Base-by-base conservation (phyloP, 2,797 vertebrate species). In the Galaxias olidus region DNA sequence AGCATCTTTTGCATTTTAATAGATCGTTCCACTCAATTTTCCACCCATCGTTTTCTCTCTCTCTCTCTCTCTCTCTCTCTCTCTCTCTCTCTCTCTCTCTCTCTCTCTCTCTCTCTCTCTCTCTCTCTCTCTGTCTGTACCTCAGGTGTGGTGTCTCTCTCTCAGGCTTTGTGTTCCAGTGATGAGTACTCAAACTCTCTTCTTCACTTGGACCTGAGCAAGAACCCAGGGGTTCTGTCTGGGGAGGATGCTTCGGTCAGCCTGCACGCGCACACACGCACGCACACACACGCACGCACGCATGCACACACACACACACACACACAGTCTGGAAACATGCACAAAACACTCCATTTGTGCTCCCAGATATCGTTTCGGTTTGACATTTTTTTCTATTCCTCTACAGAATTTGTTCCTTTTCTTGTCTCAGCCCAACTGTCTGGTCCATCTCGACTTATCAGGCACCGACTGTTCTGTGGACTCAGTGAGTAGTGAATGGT, bases 141-240 rank as follows among this genome's bases (percentile, higher is more conserved):
- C 78, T 70, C 84, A 94, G 94, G 93, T 57, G 92, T 95, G 61
- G 90, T 94, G 40, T 92, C 93, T 43, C 87, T 96, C 78, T 94
- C 94, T 73, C 95, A 97, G 89, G 94, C 94, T 0, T 87, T 96
- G 52, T 93, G 93, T 69, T 94, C 94, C 65, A 94, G 92, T 76
- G 94, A 95, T 0, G 94, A 95, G 74, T 96, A 96, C 81, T 94
- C 93, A 79, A 95, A 91, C 69, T 95, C 95, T 57, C 91, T 96
- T 59, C 91, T 93, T 65, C 93, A 95, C 76, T 90, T 96, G 83
- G 94, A 96, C 83, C 89, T 96, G 64, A 96, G 95, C 88, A 95
- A 93, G 84, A 96, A 96, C 78, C 93, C 95, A 0, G 95, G 95
- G 49, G 91, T 95, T 63, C 89, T 96, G 48, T 93, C 93, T 48